Conservation (phyloP, 2,888 invertebrate genomes). For the Drosophila nr. medialis region DNA sequence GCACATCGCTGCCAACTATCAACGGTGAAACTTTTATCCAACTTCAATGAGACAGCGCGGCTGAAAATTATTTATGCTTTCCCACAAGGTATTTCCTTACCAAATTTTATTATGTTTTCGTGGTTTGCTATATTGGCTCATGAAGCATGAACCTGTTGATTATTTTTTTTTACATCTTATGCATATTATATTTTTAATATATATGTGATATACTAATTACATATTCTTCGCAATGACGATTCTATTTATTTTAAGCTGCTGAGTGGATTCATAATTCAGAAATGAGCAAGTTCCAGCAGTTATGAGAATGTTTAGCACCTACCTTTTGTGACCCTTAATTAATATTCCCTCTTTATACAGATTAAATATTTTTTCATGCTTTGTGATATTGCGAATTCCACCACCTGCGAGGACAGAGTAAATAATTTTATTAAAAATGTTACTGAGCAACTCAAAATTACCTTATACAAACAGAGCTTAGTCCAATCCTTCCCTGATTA, state of each 20-base stretch:
- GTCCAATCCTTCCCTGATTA: conserved; percentile 32
- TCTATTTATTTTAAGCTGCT: background rate
- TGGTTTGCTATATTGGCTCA: conserved; percentile 7
- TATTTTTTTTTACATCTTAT: background rate
- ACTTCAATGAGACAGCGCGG: conserved; percentile 25
- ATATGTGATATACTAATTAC: background rate
- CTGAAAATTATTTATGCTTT: conserved; percentile 21
- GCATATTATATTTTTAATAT: background rate
- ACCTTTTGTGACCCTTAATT: background rate
- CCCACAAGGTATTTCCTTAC: conserved; percentile 6
- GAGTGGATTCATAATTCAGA: background rate
- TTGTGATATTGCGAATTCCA: background rate
- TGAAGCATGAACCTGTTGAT: background rate
- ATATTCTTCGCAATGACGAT: background rate
- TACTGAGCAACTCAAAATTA: conserved; percentile 13
- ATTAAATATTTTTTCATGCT: conserved; percentile 1
- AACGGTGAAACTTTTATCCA: conserved; percentile 31
- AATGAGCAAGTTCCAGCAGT: background rate
- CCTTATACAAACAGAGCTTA: conserved; percentile 11
- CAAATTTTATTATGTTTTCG: conserved; percentile 8
- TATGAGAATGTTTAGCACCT: background rate
- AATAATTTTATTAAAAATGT: conserved; percentile 48
- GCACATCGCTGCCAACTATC: conserved; percentile 39
- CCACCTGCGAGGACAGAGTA: conserved; percentile 18
- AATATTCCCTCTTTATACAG: background rate